Base-by-base conservation (phyloP, 2,797 vertebrate genomes). In the Setipinna tenuifilis region DNA sequence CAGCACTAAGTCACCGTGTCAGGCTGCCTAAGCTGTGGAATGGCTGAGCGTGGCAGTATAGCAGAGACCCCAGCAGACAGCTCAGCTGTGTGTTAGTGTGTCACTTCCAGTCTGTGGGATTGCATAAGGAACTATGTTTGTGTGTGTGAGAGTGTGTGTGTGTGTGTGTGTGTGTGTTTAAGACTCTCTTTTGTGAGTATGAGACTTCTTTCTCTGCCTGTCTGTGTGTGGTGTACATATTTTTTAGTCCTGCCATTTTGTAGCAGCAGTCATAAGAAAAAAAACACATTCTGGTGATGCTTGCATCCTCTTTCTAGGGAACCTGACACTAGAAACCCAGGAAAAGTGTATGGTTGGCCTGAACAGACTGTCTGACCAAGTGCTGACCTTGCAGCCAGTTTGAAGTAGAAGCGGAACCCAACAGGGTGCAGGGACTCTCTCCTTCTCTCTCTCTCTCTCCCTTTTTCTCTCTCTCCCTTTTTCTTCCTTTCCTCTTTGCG, bases 1-100 rank as follows among this genome's bases (percentile, higher is more conserved):
- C 87, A 75, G 68, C 46, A 7, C 58, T 81, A 84, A 87, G 80
- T n/a, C 61, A 86, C 62, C 65, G n/a, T 85, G 71, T 61, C 31
- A 48, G 81, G 83, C 86, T 85, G 75, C 19, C 83, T 83, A 85
- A 88, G 58, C 84, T 86, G 19, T 80, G 87, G 88, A 87, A 88
- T 84, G 61, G 86, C 82, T 83, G 87, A 90, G 83, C 82, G 58
- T 85, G 80, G 82, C 82, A 87, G 61, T 83, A 35, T 31, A 25
- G 31, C 65, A 71, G 14, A 71, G 17, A 31, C 65, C 61, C 65
- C 65, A 0, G 16, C 25, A 71, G 65, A 71, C 65, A 71, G 25
- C 11, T 68, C 62, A 5, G 31, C 59, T 25, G 62, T 68, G 23
- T 65, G 61, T 25, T n/a, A 23, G 59, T 62, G 59, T 62, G 59